Evolutionary conservation across 1,140 invertebrate genomes (phyloP), one percentile per base, ranked within the genome.

Genomic region (Pectinophora gossypiella): DNA sequence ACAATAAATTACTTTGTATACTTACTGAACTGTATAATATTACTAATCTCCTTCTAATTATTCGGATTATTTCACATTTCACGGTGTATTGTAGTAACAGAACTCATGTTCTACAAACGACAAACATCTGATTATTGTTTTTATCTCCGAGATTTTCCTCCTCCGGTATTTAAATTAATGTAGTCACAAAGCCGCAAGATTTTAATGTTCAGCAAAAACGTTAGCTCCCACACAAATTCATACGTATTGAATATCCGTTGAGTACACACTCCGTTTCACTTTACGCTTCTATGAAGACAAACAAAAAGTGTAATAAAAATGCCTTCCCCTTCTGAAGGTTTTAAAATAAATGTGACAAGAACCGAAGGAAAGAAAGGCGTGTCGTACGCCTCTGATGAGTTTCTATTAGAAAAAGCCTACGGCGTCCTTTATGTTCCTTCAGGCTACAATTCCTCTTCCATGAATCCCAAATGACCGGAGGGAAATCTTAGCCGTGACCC

Each of bases 401-500:
- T 74, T 76, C 64, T 61, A 56, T 64, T 61, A 63, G 62, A 44
- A 56, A 59, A 60, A 79, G 79, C 79, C 78, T 76, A 68, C 74
- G 72, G 77, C 73, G 65, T 80, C 72, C 72, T 87, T 87, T 87
- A 85, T 85, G 70, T 71, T 72, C 70, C 81, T 79, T 76, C 60
- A 76, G 78, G 84, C 79, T 79, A 87, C 79, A 85, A 87, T 83
- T 83, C 66, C 72, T 79, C 71, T 77, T 73, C 83, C 84, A 88
- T 88, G 87, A 88, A 88, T 88, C 76, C 72, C 72, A 88, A 88
- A 88, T 88, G 85, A 86, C 87, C 84, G 78, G 75, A 82, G 87
- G 87, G 87, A 88, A 88, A 88, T 88, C 87, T 88, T 88, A 84
- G 71, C 79, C 79, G 79, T 85, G 85, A 87, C 85, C 84, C 72